Evolutionary conservation across 1,140 invertebrate species (phyloP).

Genomic region (Glossosoma conforme): DNA sequence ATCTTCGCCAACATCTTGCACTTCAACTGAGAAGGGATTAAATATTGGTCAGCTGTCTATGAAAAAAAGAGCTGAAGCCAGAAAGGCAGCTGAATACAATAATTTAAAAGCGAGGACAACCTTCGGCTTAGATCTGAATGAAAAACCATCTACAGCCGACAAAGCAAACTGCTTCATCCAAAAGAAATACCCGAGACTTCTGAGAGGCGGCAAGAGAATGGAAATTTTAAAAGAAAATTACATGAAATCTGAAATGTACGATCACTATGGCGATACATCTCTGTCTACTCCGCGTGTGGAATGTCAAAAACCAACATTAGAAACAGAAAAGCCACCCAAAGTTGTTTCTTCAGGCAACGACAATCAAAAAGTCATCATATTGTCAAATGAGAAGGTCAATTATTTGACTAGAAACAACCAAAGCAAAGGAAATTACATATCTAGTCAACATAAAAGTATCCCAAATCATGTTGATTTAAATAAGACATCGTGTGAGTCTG

Average conservation of each 20-base stretch:
- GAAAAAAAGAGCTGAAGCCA: too few species aligned
- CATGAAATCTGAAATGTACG: not conserved
- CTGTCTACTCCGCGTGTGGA: not conserved
- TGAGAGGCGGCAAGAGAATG: conserved; percentile 29
- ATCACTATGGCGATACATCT: not conserved
- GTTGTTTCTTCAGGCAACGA: too few species aligned
- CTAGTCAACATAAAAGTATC: too few species aligned
- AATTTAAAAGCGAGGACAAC: too few species aligned
- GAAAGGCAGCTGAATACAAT: too few species aligned
- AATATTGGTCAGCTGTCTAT: too few species aligned
- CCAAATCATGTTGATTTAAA: not conserved
- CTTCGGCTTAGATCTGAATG: too few species aligned
- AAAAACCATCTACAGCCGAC: not conserved
- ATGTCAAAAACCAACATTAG: conserved; percentile 1
- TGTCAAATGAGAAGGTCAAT: conserved; percentile 27
- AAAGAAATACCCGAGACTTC: conserved; percentile 10
- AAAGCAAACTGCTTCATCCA: not conserved
- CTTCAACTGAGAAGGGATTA: too few species aligned
- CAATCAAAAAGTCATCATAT: conserved; percentile 20
- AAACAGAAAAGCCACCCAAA: not conserved
- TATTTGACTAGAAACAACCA: too few species aligned
- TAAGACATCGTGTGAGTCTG: too few species aligned
- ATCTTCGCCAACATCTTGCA: conserved; percentile 14
- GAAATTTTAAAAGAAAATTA: conserved; percentile 27
- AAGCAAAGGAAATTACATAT: too few species aligned